These are phyloP conservation scores for Rhea pennata DNA, from an alignment of 2,113 vertebrate genomes.

Conservation along the genomic window DNA sequence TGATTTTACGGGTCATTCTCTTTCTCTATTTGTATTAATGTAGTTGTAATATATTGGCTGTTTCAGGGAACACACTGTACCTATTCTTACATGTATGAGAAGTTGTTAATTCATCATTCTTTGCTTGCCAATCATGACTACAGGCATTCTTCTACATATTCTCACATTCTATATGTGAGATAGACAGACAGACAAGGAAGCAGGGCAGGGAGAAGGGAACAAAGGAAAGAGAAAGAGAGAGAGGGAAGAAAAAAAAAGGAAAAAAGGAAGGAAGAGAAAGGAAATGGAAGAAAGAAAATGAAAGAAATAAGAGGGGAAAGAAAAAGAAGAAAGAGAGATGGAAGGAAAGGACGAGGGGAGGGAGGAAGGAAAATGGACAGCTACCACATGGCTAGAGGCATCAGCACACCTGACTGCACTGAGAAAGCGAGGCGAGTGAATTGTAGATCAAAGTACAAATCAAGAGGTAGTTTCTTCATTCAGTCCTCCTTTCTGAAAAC, in stretches of 20 bases:
- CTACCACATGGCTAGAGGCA: not conserved
- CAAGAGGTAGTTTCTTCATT: not conserved
- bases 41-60: not conserved
- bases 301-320: not conserved
- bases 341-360: not conserved
- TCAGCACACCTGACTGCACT: not conserved
- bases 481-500: not conserved
- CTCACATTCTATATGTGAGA: not conserved
- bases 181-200: too few relatives aligned
- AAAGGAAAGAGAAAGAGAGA: not conserved
- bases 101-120: not conserved
- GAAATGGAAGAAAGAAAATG: not conserved
- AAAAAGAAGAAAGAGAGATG: not conserved
- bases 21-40: not conserved
- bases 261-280: not conserved
- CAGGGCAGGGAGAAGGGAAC: not conserved
- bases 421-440: not conserved
- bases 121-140: not conserved
- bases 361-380: not conserved
- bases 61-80: not conserved
- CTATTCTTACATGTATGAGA: not conserved
- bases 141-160: not conserved
- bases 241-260: not conserved
- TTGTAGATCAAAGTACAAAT: not conserved
- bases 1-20: not conserved